Evolutionary conservation across 2,797 vertebrate genomes (phyloP), one percentile per base, ranked within the genome.

Genomic region (Acestrorhynchus altus): DNA sequence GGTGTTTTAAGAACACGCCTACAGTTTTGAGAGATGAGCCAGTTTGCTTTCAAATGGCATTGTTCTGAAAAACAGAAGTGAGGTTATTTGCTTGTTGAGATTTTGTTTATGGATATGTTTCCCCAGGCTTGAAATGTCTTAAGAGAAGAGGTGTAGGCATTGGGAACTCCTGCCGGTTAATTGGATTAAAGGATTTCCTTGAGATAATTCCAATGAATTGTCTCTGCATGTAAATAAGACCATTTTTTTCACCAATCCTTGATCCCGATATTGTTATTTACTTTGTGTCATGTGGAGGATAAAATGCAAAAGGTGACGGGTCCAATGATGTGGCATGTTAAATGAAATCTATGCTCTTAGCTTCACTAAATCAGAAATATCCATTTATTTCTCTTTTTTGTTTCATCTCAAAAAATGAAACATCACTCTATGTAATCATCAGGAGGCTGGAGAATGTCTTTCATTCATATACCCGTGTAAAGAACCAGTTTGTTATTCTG

Each of bases 161-260:
- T 31, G 12, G 47, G 16, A 57, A 64, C 39, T 16, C 20, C 22
- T 49, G 47, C 28, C 1, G 52, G 26, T 40, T 76, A 18, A 67
- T 31, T 57, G 9, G 52, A 76, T 72, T 76, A 64, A 20, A 65
- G 20, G 51, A 80, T 75, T 15, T 59, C 31, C 44, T 54, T 35
- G 35, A 46, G 31, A 40, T 44, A 47, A 73, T 61, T 71, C 11
- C 47, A 64, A 26, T 16, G 57, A 61, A 47, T 42, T 1, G 11
- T 57, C 64, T 51, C 15, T 4, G 20, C 69, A 66, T 44, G 31
- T 22, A 49, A 73, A 73, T 49, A 68, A 31, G 24, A 49, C 20
- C n/a, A 13, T 18, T 49, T 68, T 51, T 15, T 20, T 8, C 5
- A 51, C 26, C 26, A 51, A 13, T 67, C 24, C 22, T 54, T 42